Percentiles rank a stretch among this genome's conserved stretches.
Evolutionary conservation across 2,113 vertebrate genomes (phyloP).

Genomic region (Pycnonotus jocosus): DNA sequence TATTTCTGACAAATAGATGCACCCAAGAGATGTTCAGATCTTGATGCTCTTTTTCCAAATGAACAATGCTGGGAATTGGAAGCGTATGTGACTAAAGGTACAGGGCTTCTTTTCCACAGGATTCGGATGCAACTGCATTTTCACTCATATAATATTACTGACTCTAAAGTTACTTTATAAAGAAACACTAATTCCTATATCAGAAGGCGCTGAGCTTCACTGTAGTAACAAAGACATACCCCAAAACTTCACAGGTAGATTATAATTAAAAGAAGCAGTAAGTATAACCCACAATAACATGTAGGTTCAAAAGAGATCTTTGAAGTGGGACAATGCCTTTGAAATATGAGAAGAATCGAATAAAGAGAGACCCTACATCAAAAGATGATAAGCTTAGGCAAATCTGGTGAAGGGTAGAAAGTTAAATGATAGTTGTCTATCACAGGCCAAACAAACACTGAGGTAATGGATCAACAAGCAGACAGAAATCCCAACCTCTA

Average conservation of each 20-base stretch:
- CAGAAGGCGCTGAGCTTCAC: background rate
- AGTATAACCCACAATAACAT: background rate
- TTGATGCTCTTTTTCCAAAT: background rate
- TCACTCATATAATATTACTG: background rate
- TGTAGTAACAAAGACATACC: background rate
- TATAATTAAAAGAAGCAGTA: background rate
- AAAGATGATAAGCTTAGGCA: background rate
- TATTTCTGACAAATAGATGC: background rate
- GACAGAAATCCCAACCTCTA: background rate
- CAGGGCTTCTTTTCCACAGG: background rate
- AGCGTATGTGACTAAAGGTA: background rate
- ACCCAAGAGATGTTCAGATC: background rate
- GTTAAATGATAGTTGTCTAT: background rate
- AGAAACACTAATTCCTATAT: background rate
- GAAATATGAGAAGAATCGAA: background rate
- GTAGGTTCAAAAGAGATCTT: background rate
- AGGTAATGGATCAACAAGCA: background rate
- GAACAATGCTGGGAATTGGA: background rate
- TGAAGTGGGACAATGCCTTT: background rate
- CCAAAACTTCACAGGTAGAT: background rate
- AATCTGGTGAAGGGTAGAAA: background rate
- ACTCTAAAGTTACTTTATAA: background rate
- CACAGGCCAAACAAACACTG: background rate
- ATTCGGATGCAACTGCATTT: background rate
- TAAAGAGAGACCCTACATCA: background rate